Evolutionary conservation across 2,797 vertebrate species (phyloP).

Genomic region (Podarcis siculus): DNA sequence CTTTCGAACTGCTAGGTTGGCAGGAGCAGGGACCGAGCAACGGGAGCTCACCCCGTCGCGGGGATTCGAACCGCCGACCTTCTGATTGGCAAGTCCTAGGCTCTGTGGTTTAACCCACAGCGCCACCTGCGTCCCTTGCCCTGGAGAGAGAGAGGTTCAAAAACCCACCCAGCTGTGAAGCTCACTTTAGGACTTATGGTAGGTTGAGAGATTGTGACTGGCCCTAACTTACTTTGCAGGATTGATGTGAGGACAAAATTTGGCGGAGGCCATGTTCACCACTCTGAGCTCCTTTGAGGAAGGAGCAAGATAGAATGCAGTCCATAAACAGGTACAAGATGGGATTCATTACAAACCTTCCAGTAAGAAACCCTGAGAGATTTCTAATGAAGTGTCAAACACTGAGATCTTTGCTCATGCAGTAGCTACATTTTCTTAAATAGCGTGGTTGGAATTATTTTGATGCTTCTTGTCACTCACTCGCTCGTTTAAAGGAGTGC

Average conservation of each 20-base stretch:
- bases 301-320: too few relatives aligned
- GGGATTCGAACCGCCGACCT: too few relatives aligned
- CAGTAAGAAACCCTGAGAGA: background rate
- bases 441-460: conserved; percentile 40
- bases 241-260: background rate
- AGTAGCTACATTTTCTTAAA: accelerated
- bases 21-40: too few relatives aligned
- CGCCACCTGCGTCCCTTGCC: background rate
- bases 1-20: too few relatives aligned
- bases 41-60: too few relatives aligned
- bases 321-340: background rate
- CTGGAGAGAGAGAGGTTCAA: too few relatives aligned
- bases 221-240: background rate
- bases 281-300: too few relatives aligned
- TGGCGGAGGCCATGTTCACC: too few relatives aligned
- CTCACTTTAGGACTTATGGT: too few relatives aligned
- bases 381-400: background rate
- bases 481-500: conserved; percentile 21
- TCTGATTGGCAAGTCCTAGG: too few relatives aligned
- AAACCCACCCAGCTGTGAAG: too few relatives aligned
- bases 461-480: conserved; percentile 37
- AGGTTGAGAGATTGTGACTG: background rate
- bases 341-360: background rate
- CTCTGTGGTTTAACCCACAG: too few relatives aligned
- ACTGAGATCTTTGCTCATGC: background rate